Percentiles rank a stretch among this genome's conserved stretches.
These are phyloP conservation scores for Drosophila aff. DNA, from an alignment of 1,140 invertebrate genomes.

Conservation along the genomic window DNA sequence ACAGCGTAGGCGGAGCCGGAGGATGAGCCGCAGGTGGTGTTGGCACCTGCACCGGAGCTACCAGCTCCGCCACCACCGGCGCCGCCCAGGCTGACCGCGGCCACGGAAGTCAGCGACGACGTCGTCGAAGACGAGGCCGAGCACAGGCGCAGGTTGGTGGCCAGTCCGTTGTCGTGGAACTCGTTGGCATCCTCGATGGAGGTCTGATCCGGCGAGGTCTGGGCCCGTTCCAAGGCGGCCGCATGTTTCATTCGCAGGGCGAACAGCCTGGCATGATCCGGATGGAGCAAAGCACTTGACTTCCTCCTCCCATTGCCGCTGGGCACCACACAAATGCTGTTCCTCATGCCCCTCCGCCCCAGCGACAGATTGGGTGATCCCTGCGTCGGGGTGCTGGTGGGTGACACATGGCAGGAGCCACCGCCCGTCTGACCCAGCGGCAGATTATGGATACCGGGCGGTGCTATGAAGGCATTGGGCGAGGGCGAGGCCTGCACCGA, in stretches of 20 bases:
- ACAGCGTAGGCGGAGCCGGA: constrained; percentile 81
- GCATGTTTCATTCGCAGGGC: constrained; percentile 85
- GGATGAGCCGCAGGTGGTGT: constrained; percentile 66
- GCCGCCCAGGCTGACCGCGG: constrained; percentile 85
- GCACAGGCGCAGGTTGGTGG: constrained; percentile 78
- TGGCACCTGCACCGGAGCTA: constrained; percentile 78
- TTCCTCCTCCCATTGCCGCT: constrained; percentile 85
- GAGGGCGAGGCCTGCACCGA: constrained; percentile 90
- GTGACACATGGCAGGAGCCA: constrained; percentile 80
- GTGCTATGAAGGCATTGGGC: constrained; percentile 86
- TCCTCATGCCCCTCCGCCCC: constrained; percentile 70
- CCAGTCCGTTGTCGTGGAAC: constrained; percentile 79
- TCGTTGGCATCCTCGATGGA: constrained; percentile 84
- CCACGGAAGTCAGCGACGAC: constrained; percentile 87
- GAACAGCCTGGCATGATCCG: constrained; percentile 88
- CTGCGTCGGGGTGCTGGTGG: constrained; percentile 83
- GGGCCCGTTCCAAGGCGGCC: constrained; percentile 85
- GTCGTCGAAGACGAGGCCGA: constrained; percentile 87
- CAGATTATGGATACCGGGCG: constrained; percentile 73
- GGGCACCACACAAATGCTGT: constrained; percentile 77
- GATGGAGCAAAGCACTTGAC: constrained; percentile 88
- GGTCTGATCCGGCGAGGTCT: constrained; percentile 82
- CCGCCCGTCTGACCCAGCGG: constrained; percentile 67
- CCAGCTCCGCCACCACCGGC: constrained; percentile 44
- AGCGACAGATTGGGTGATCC: constrained; percentile 84